Evolutionary conservation across 2,113 vertebrate genomes (phyloP).

Genomic region (Mobula hypostoma): DNA sequence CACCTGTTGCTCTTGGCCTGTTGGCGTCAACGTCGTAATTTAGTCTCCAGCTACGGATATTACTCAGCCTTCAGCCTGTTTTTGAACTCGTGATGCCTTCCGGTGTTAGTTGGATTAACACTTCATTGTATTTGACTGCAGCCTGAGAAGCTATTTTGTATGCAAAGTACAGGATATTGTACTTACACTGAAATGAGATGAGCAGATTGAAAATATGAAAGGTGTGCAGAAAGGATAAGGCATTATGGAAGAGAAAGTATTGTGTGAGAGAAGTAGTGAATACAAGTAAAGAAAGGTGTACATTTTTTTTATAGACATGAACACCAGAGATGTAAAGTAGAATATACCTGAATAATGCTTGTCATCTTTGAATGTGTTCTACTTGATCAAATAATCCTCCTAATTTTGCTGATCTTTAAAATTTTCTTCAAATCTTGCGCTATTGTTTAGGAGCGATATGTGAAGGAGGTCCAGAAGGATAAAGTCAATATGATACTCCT

Average conservation of each 20-base stretch:
- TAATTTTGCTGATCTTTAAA: not conserved
- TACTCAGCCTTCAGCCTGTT: not conserved
- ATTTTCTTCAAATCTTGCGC: not conserved
- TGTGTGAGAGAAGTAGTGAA: not conserved
- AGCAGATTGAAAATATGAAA: not conserved
- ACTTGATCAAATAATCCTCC: not conserved
- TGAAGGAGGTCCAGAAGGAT: conserved; percentile 67
- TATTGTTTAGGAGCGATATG: conserved; percentile 73
- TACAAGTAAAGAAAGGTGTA: too few relatives aligned
- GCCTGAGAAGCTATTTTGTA: not conserved
- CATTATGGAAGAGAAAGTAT: not conserved
- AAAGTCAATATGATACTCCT: conserved; percentile 89
- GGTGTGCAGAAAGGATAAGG: not conserved
- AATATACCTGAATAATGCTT: not conserved
- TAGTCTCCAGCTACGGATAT: not conserved
- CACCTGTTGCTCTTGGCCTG: not conserved
- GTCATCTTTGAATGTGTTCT: not conserved
- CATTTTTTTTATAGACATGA: not conserved
- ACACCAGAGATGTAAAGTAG: not conserved
- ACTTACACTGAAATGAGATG: not conserved
- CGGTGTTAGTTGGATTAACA: not conserved
- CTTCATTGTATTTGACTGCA: not conserved
- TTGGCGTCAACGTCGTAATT: not conserved
- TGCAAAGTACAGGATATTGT: not conserved
- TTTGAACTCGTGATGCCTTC: not conserved